These are phyloP conservation scores for Microctonus hyperodae DNA, from an alignment of 2,888 invertebrate species.

Conservation along the genomic window DNA sequence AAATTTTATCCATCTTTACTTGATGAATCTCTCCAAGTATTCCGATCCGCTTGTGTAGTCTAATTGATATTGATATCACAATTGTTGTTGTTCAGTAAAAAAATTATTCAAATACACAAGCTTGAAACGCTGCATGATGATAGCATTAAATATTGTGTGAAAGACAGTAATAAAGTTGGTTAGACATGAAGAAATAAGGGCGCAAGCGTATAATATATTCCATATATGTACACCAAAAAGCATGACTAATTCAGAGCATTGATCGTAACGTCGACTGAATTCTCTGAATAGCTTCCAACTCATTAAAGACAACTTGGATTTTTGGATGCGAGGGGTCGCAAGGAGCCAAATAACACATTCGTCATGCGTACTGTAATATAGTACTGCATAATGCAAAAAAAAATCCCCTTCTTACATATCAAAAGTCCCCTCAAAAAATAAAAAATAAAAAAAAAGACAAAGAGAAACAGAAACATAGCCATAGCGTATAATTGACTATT, in stretches of 20 bases:
- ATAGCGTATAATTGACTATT: background rate
- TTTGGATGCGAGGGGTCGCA: background rate
- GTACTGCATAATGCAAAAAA: background rate
- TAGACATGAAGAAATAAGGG: too few relatives aligned
- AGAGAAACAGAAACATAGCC: too few relatives aligned
- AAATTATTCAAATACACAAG: too few relatives aligned
- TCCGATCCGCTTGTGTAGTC: too few relatives aligned
- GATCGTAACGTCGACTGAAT: constrained; percentile 42
- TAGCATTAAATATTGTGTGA: too few relatives aligned
- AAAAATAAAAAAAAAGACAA: too few relatives aligned
- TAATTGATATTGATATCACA: too few relatives aligned
- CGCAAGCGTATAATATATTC: too few relatives aligned
- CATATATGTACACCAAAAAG: background rate
- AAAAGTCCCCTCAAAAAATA: background rate
- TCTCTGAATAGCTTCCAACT: constrained; percentile 50
- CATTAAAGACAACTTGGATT: constrained; percentile 40
- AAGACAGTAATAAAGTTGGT: too few relatives aligned
- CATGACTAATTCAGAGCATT: constrained; percentile 27
- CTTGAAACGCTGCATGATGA: too few relatives aligned
- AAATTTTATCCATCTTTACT: background rate
- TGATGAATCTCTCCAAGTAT: too few relatives aligned
- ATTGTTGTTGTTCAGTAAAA: too few relatives aligned
- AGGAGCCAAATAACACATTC: background rate
- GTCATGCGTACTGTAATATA: background rate
- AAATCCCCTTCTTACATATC: background rate